Evolutionary conservation across 2,113 vertebrate genomes (phyloP), one percentile per base, ranked within the genome.

Genomic region (Nanorana parkeri): DNA sequence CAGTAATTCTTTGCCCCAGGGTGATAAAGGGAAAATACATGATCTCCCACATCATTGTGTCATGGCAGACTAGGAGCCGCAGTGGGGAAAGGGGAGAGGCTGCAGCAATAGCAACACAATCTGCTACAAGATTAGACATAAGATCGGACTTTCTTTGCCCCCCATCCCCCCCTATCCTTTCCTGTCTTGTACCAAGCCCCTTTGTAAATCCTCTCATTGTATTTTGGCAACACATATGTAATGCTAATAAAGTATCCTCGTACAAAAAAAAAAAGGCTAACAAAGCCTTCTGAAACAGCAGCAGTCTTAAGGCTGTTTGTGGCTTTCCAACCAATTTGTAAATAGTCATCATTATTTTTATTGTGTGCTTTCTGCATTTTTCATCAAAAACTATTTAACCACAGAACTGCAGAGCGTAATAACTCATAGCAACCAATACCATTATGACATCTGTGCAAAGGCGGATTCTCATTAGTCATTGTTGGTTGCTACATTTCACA

Each of bases 151-250:
- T 74, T 74, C 54, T 58, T 60, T 29, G 29, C 55, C 16, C 71
- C 54, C 71, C 29, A 2, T 5, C 69, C 21, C 36, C 71, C 71
- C 71, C 71, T 55, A 74, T 55, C 26, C 29, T 28, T 20, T 74
- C 52, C 55, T 74, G 71, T 60, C 58, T 56, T n/a, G 54, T 36
- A 74, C 71, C 54, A 74, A 74, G 58, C 54, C 71, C 68, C 8
- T 74, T 74, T 60, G 71, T 60, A 74, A 72, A 74, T 74, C 71
- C 71, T 58, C 6, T 29, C 71, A 74, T 74, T 74, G 71, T 74
- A 74, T 28, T 74, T 74, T 74, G 71, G 71, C 71, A 74, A 74
- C 71, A 74, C 71, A 36, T 74, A 55, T 74, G 55, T 74, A 74
- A 74, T 74, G 55, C 71, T 74, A 74, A 74, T 74, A 74, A 74